These are phyloP conservation scores for Oreortyx pictus DNA, from an alignment of 2,797 vertebrate species.

Conservation along the genomic window DNA sequence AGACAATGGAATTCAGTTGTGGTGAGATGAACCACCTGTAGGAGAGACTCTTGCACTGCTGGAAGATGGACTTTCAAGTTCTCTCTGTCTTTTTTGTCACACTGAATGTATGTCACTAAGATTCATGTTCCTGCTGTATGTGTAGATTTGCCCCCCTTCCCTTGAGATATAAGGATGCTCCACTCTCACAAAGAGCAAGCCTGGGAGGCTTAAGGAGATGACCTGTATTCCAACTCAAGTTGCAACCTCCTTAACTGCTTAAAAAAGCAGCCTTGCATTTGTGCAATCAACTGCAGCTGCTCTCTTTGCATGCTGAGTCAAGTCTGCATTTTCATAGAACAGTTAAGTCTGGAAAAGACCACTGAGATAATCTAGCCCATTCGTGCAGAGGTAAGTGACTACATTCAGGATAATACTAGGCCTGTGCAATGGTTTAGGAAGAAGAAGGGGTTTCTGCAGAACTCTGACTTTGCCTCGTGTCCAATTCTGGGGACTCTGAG, in stretches of 20 bases:
- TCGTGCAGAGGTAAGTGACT: not conserved
- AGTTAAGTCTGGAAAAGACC: too few relatives aligned
- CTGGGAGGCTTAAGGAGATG: not conserved
- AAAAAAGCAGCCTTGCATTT: not conserved
- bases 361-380: too few relatives aligned
- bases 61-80: not conserved
- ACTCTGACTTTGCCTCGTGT: not conserved
- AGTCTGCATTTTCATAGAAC: not conserved
- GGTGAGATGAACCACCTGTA: not conserved
- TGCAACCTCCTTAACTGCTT: not conserved
- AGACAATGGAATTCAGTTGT: rapidly evolving
- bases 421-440: not conserved
- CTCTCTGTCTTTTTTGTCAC: not conserved
- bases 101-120: not conserved
- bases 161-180: not conserved
- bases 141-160: not conserved
- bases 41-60: not conserved
- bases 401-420: not conserved
- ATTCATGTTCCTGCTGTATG: rapidly evolving
- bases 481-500: not conserved
- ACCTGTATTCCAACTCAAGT: not conserved
- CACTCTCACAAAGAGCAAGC: not conserved
- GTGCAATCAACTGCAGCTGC: not conserved
- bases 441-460: not conserved
- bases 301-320: not conserved